Evolutionary conservation across 2,888 invertebrate genomes (phyloP), one percentile per base, ranked within the genome.

Genomic region (Actias luna): DNA sequence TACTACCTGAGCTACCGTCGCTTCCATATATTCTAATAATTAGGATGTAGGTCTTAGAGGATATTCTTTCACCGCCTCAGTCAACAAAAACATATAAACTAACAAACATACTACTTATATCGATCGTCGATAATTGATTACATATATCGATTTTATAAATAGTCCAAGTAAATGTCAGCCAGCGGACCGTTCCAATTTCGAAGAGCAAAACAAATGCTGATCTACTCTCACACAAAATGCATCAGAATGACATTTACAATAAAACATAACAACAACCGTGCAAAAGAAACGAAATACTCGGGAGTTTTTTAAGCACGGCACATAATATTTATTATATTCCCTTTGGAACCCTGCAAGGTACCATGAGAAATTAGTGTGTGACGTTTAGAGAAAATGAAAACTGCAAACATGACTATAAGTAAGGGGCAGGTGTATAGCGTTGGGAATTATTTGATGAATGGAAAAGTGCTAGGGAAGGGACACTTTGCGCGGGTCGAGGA

Each of bases 401-500:
- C 83, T 68, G 77, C 85, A 42, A 82, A 80, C 68, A 83, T 84
- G 79, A 78, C 83, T 58, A 78, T 88, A 69, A 84, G 70, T 68
- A 87, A 84, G 71, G 82, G 80, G 65, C 90, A 93, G 84, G 88
- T 94, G 70, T 90, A 93, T 78, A 93, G 90, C 85, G 93, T 96
- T 72, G 96, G 96, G 63, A 95, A 94, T 79, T 96, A 96, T 86
- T 90, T 93, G 75, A 94, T 96, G 93, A 95, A 95, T 63, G 95
- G 95, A 65, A 94, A 93, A 73, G 89, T 94, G 64, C 89, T 96
- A 64, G 96, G 96, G 57, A 96, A 95, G 84, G 96, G 96, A 66
- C 96, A 95, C 85, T 96, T 96, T 82, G 96, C 96, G 27, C 93
- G 94, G 73, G 96, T 96, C 58, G 95, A 96, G 80, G 95, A 96